Evolutionary conservation across 2,888 invertebrate species (phyloP), one percentile per base, ranked within the genome.

Genomic region (Tanytarsus gracilentus): DNA sequence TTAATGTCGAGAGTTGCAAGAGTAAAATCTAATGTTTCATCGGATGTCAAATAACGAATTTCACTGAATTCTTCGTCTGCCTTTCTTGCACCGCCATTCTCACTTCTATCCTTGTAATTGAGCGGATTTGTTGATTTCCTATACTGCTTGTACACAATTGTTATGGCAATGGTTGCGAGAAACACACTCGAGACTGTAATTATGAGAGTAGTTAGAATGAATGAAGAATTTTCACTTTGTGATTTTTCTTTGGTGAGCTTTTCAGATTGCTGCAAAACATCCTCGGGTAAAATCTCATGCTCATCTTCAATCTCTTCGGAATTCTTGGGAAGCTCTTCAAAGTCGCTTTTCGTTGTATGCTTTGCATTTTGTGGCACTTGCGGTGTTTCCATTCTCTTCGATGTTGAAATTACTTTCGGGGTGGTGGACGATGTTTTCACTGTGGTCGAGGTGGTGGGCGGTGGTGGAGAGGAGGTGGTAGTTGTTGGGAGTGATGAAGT

Each of bases 61-160:
- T 65, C 65, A 40, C 64, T 63, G 39, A 63, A 64, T 48, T 64
- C 63, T 27, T 62, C 64, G 23, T 59, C 23, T 11, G 59, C 59
- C 16, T 21, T n/a, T 30, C 50, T 49, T 2, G 14, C 6, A 9
- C 27, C 16, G 21, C 29, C 49, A 36, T 18, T 36, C 26, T 60
- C 60, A 16, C n/a, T 25, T 16, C 36, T 50, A 14, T 50, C 50
- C 21, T 60, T 60, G 14, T 60, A 60, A 16, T 60, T 60, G 4
- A 60, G 16, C 2, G 60, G 60, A 11, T 60, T 50, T 25, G 60
- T 60, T 16, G 60, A 49, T 33, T 49, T 60, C 25, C 26, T 60
- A 21, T 60, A 60, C 14, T 50, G 50, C 30, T 48, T 58, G 7
- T 21, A 18, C 11, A 6, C 48, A 7, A 48, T 30, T 1, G 25